phyloP scores from a whole-genome alignment of 2,888 invertebrate genomes.

The Drosophila greeni region DNA sequence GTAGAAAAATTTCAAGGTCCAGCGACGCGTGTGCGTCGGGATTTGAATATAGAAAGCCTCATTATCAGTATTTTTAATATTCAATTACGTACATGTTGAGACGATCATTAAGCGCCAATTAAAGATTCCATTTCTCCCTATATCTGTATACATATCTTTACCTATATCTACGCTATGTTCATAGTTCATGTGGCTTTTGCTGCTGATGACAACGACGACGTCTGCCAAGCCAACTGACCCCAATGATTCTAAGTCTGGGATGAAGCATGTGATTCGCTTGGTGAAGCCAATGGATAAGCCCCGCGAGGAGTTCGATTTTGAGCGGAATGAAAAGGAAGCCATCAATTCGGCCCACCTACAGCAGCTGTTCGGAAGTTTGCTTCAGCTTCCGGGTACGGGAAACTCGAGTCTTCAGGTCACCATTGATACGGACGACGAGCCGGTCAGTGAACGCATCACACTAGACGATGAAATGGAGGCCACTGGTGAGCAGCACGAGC shows the following conservation, averaged over 20 bases:
- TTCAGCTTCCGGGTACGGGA: slow-evolving; percentile 51
- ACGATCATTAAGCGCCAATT: slow-evolving; percentile 36
- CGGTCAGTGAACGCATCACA: slow-evolving; percentile 54
- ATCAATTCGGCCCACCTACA: slow-evolving; percentile 54
- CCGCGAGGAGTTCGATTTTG: slow-evolving; percentile 66
- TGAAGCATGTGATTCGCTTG: slow-evolving; percentile 67
- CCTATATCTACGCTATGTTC: background rate
- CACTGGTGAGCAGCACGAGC: slow-evolving; percentile 64
- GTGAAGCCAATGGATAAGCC: slow-evolving; percentile 47
- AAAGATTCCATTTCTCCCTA: slow-evolving; percentile 26
- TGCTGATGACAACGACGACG: slow-evolving; percentile 37
- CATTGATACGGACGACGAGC: slow-evolving; percentile 63
- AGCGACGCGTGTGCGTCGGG: slow-evolving; percentile 6
- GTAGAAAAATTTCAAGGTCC: slow-evolving; percentile 38
- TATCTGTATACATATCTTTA: background rate
- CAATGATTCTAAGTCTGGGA: slow-evolving; percentile 7
- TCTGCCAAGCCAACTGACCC: slow-evolving; percentile 43
- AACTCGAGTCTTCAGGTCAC: slow-evolving; percentile 44
- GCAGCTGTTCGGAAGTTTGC: slow-evolving; percentile 58
- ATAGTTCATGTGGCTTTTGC: slow-evolving; percentile 54
- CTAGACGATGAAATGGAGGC: slow-evolving; percentile 58
- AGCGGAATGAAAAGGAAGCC: slow-evolving; percentile 57
- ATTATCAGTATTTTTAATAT: slow-evolving; percentile 50
- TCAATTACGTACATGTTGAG: slow-evolving; percentile 29
- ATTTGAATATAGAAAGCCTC: slow-evolving; percentile 54